Conservation (phyloP, 2,113 vertebrate species). For the Nicator chloris region DNA sequence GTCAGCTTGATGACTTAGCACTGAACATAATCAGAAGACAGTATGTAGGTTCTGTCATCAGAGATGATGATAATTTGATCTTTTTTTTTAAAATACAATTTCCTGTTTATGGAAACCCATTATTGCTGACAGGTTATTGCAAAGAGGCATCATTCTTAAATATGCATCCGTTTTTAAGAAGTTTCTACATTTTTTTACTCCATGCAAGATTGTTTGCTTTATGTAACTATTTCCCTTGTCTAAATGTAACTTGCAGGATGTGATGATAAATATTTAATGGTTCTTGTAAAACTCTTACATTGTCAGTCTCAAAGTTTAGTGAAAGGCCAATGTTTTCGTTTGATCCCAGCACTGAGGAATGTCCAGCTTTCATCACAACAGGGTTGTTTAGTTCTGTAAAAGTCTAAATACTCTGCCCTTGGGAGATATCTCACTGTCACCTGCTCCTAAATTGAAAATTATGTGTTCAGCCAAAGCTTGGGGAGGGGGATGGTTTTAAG, state of each 20-base stretch:
- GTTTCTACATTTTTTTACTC: neutral
- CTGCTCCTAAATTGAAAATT: slow-evolving; percentile 72
- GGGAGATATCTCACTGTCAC: slow-evolving; percentile 65
- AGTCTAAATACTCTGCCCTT: slow-evolving; percentile 62
- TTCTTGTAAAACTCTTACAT: slow-evolving; percentile 68
- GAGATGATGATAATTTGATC: neutral
- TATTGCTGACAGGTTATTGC: neutral
- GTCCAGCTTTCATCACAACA: slow-evolving; percentile 68
- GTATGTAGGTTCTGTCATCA: neutral
- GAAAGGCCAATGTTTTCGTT: slow-evolving; percentile 68
- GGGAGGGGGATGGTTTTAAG: neutral
- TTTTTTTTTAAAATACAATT: neutral
- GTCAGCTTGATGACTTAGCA: neutral
- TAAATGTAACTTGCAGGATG: slow-evolving; percentile 52
- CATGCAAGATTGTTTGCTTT: slow-evolving; percentile 9
- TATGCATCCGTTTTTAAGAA: neutral
- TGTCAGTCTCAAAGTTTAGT: slow-evolving; percentile 59
- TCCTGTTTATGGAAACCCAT: neutral
- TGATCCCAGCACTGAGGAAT: slow-evolving; percentile 53
- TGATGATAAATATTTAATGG: slow-evolving; percentile 65
- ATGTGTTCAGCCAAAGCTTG: slow-evolving; percentile 68
- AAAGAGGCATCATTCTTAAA: slow-evolving; percentile 13
- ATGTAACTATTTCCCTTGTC: slow-evolving; percentile 13
- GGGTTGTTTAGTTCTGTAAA: slow-evolving; percentile 61
- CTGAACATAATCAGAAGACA: neutral